Evolutionary conservation across 2,113 vertebrate species (phyloP).

Genomic region (Cryptoleucopteryx plumbea): DNA sequence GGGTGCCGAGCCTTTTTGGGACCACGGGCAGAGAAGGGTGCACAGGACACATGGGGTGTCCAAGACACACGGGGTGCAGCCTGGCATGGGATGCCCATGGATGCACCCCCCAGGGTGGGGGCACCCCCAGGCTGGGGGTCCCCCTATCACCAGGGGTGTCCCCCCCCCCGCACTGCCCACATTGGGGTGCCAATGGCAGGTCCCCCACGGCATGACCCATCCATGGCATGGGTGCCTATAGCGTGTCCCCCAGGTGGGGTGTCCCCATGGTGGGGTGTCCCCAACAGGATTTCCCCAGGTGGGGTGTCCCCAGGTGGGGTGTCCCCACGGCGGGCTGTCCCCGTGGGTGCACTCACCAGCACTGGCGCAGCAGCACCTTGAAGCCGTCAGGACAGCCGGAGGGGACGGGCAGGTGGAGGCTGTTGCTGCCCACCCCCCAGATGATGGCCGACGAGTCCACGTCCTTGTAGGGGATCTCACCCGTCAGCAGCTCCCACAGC

Average conservation of each 20-base stretch:
- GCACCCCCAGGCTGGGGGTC: no score
- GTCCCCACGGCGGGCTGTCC: background rate
- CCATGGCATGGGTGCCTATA: no score
- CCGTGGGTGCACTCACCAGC: conserved; percentile 80
- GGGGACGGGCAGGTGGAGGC: conserved; percentile 93
- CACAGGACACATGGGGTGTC: background rate
- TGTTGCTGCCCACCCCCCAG: conserved; percentile 98
- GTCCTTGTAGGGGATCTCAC: conserved; percentile 96
- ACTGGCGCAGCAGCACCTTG: conserved; percentile 94
- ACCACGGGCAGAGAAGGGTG: background rate
- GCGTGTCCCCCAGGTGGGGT: no score
- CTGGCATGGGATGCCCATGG: no score
- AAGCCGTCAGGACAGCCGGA: conserved; percentile 96
- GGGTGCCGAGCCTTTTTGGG: background rate
- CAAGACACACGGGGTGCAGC: background rate
- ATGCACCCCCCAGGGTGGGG: no score
- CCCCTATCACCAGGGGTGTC: no score
- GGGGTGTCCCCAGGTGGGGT: no score
- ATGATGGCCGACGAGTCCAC: conserved; percentile 98
- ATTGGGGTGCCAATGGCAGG: background rate
- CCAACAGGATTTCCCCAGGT: no score
- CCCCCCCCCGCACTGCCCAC: background rate
- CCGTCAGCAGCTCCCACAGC: conserved; percentile 96
- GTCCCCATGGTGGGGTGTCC: no score
- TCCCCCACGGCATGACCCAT: no score